Conservation (phyloP, 2,797 vertebrate genomes). For the Steatocranus sp. region DNA sequence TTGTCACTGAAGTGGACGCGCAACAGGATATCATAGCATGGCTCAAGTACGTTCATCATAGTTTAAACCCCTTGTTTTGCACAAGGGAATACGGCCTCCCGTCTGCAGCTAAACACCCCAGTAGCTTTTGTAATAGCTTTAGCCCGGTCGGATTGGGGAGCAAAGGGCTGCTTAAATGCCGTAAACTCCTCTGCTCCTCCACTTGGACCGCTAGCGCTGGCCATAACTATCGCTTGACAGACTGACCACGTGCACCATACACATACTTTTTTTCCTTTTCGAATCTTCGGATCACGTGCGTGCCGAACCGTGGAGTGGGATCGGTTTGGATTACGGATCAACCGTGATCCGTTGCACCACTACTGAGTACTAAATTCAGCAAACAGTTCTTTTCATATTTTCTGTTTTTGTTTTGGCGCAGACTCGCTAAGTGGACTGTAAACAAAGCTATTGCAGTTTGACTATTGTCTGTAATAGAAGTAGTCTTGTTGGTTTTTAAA, state of each 20-base stretch:
- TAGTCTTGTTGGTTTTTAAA: not conserved
- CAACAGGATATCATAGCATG: not conserved
- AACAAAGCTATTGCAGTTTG: not conserved
- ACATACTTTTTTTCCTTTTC: not conserved
- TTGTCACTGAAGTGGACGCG: not conserved
- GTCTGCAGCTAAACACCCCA: not conserved
- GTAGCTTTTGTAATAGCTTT: not conserved
- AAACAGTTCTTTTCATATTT: not conserved
- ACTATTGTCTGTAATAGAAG: not conserved
- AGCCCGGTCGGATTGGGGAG: fast-evolving
- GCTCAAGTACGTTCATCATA: not conserved
- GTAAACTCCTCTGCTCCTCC: not conserved
- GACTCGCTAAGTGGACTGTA: not conserved
- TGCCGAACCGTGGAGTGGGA: fast-evolving
- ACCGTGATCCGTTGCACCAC: not conserved
- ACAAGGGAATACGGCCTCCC: fast-evolving
- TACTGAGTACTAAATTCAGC: not conserved
- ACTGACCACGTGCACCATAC: fast-evolving
- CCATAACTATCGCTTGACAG: not conserved
- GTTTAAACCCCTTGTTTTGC: fast-evolving
- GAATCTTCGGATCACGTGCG: not conserved
- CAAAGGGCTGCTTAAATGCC: not conserved
- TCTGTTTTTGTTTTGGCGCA: not conserved
- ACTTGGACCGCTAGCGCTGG: not conserved
- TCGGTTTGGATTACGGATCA: fast-evolving